Evolutionary conservation across 2,888 invertebrate species (phyloP).

Genomic region (Odontomyia ornata): DNA sequence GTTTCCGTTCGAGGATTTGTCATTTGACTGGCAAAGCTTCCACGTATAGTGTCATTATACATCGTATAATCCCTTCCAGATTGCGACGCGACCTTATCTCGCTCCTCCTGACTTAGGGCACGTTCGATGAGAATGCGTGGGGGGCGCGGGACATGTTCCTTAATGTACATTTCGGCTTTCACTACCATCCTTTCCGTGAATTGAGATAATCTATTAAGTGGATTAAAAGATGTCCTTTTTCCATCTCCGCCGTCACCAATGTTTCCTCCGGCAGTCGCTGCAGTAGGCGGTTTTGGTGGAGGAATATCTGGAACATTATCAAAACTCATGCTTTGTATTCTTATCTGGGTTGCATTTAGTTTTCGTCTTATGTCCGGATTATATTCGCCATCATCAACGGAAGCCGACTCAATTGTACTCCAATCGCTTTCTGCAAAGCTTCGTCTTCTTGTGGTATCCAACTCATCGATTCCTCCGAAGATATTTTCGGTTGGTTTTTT

Average conservation of each 20-base stretch:
- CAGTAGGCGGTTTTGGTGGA: conserved; percentile 65
- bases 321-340: conserved; percentile 50
- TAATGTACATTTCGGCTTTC: conserved; percentile 68
- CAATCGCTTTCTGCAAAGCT: conserved; percentile 32
- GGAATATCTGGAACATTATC: conserved; percentile 64
- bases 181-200: conserved; percentile 65
- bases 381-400: conserved; percentile 22
- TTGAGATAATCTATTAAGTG: conserved; percentile 57
- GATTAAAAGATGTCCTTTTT: conserved; percentile 43
- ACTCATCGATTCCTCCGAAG: conserved; percentile 11
- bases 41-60: conserved; percentile 39
- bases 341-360: conserved; percentile 32
- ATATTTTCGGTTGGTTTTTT: background rate
- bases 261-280: conserved; percentile 32
- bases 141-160: conserved; percentile 66
- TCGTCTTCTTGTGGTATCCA: conserved; percentile 24
- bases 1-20: conserved; percentile 36
- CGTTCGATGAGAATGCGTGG: conserved; percentile 64
- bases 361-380: conserved; percentile 26
- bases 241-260: background rate
- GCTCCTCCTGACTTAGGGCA: conserved; percentile 64
- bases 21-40: conserved; percentile 37
- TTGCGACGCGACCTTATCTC: conserved; percentile 53
- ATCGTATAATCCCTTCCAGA: conserved; percentile 45
- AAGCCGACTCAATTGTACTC: conserved; percentile 39